These are phyloP conservation scores for Zaprionus camerounensis DNA, from an alignment of 1,140 invertebrate species.

Conservation along the genomic window DNA sequence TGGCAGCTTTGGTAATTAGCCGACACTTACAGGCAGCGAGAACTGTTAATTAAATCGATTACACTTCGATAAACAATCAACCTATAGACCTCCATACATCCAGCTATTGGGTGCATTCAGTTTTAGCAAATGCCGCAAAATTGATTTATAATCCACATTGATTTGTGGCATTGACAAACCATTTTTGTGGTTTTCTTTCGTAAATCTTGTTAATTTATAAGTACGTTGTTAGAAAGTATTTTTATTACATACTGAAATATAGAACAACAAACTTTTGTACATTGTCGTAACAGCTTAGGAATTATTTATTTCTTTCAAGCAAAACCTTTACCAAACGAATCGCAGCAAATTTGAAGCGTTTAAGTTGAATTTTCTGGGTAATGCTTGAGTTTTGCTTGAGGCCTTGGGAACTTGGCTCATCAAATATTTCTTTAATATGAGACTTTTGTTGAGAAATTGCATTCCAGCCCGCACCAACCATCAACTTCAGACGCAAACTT, in stretches of 20 bases:
- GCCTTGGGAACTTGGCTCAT: neutral
- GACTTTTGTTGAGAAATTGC: conserved; percentile 24
- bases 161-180: neutral
- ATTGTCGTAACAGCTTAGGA: neutral
- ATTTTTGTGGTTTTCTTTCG: neutral
- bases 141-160: neutral
- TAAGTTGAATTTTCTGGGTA: neutral
- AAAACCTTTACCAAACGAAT: neutral
- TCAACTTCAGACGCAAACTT: conserved; percentile 17
- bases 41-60: conserved; percentile 70
- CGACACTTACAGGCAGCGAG: conserved; percentile 56
- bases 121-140: neutral
- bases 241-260: neutral
- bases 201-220: neutral
- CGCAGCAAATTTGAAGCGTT: neutral
- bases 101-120: conserved; percentile 40
- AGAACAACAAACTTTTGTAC: no score
- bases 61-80: conserved; percentile 46
- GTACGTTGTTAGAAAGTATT: neutral
- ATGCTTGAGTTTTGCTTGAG: neutral
- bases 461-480: conserved; percentile 9
- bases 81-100: neutral
- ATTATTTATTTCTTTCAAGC: neutral
- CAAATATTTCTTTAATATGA: conserved; percentile 12
- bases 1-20: conserved; percentile 70